Evolutionary conservation across 2,113 vertebrate genomes (phyloP), one percentile per base, ranked within the genome.

Genomic region (Nerophis lumbriciformis): DNA sequence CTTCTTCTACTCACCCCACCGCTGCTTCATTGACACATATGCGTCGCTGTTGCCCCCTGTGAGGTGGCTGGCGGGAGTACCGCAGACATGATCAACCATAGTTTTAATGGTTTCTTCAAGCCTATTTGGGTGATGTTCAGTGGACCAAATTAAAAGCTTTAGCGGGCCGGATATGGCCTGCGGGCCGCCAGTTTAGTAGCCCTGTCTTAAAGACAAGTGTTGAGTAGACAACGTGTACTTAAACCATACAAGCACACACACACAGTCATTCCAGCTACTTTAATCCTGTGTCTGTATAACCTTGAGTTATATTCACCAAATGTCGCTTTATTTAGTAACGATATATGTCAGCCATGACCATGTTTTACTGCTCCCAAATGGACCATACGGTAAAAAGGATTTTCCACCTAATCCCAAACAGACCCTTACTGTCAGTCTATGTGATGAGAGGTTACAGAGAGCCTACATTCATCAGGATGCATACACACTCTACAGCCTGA

Each of bases 351-450:
- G 42, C 45, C 8, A 67, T 69, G 52, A 52, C 50, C 48, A 10
- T 59, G 36, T 62, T 68, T 80, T 72, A 76, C 10, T 70, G 44
- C 70, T 78, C 78, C 71, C 72, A 75, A 69, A 71, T 47, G 65
- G 21, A 68, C 56, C 19, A 58, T 70, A 52, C 44, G 69, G 49
- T 48, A 72, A 63, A 45, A 38, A 71, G 12, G 35, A 66, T 69
- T 74, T 75, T 74, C 58, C 48, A 54, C 45, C 65, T 63, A 63
- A 72, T 71, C 61, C 36, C 59, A 72, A 73, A 72, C 53, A 54
- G 68, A 70, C 61, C 42, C 5, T 73, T 35, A 7, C 13, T 56
- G 19, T 59, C 44, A 57, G 38, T 45, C 51, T 72, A 35, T 59
- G 37, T 68, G 53, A 66, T 49, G 11, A 21, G 45, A 69, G 50